Conservation (phyloP, 1,140 invertebrate genomes). For the Euborellia annulipes region DNA sequence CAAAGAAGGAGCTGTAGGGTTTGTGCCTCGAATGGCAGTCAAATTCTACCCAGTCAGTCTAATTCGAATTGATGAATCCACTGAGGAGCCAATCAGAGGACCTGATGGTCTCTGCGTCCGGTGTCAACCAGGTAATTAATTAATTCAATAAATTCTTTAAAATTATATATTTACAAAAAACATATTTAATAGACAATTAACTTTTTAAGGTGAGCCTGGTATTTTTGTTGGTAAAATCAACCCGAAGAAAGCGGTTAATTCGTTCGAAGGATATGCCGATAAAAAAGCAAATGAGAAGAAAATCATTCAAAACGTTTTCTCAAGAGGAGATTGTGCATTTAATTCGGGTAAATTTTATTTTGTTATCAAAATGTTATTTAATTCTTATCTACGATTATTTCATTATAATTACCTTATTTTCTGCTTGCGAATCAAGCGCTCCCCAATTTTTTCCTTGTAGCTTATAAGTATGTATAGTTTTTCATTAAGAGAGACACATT, state of each 20-base stretch:
- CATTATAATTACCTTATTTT: neutral
- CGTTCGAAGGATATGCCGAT: constrained; percentile 75
- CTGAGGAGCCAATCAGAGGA: constrained; percentile 59
- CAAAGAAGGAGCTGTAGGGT: constrained; percentile 82
- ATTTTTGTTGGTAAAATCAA: constrained; percentile 68
- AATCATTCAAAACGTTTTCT: constrained; percentile 70
- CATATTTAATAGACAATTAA: constrained; percentile 3
- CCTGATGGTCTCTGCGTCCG: constrained; percentile 58
- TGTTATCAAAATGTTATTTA: neutral
- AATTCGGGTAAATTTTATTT: constrained; percentile 43
- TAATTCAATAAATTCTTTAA: neutral
- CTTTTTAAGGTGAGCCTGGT: constrained; percentile 40
- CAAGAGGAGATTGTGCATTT: constrained; percentile 75
- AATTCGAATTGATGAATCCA: constrained; percentile 65
- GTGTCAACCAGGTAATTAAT: constrained; percentile 45
- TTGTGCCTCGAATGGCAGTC: constrained; percentile 54
- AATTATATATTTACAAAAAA: neutral
- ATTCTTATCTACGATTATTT: constrained; percentile 1
- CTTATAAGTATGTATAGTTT: neutral
- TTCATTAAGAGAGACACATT: neutral
- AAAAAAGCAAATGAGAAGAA: constrained; percentile 83
- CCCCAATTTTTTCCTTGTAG: neutral
- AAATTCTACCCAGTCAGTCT: constrained; percentile 52
- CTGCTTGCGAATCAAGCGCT: neutral
- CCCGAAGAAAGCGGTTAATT: constrained; percentile 43